Conservation (phyloP, 2,797 vertebrate genomes). For the Enteromius anoplus region DNA sequence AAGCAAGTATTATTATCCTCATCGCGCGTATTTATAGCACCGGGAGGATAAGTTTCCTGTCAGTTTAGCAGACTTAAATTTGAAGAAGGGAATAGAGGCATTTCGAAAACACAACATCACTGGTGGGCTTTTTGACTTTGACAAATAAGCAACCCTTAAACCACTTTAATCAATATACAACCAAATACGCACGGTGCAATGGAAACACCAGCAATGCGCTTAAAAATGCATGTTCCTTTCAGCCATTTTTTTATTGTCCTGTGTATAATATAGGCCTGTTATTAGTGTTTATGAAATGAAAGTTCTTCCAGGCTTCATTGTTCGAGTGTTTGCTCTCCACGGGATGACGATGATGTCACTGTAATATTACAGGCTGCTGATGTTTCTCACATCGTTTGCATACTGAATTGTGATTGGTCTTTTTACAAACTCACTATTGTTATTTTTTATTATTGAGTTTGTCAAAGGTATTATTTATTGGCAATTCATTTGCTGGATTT, state of each 20-base stretch:
- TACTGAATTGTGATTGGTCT: neutral
- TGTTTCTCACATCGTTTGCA: neutral
- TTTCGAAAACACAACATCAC: neutral
- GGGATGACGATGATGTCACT: neutral
- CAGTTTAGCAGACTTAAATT: neutral
- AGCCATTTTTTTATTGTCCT: neutral
- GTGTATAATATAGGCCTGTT: neutral
- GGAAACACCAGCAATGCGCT: too few species aligned
- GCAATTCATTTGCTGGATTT: neutral
- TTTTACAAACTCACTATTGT: neutral
- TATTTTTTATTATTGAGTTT: neutral
- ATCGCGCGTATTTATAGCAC: neutral
- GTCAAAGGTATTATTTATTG: neutral
- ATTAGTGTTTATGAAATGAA: neutral
- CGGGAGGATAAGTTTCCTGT: neutral
- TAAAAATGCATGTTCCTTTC: too few species aligned
- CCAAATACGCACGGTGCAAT: too few species aligned
- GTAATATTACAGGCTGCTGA: neutral
- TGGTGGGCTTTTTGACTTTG: neutral
- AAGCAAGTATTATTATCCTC: neutral
- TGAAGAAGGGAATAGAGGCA: neutral
- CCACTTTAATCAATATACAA: neutral
- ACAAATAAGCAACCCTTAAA: neutral
- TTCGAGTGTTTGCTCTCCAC: neutral
- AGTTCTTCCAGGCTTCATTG: neutral